Percentiles rank a stretch among this genome's conserved stretches.
Conservation (phyloP, 2,797 vertebrate genomes). For the Leuciscus waleckii region DNA sequence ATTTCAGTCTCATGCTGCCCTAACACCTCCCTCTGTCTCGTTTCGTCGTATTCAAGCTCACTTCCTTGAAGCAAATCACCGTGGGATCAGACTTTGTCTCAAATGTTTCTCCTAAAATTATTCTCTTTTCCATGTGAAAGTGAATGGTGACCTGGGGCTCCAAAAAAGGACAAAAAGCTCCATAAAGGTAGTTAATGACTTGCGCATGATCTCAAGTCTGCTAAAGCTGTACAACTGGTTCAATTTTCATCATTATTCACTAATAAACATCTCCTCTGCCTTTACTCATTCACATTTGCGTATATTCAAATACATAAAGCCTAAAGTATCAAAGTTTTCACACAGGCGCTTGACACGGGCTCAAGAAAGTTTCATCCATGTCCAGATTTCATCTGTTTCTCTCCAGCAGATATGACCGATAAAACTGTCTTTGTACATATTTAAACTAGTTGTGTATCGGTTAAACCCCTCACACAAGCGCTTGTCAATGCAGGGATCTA, state of each 20-base stretch:
- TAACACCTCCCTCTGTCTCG: constrained; percentile 65
- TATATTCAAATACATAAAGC: background rate
- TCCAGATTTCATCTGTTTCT: too few relatives aligned
- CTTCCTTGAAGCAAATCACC: constrained; percentile 15
- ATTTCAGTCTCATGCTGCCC: constrained; percentile 54
- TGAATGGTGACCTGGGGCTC: background rate
- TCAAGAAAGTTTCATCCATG: too few relatives aligned
- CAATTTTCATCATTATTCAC: background rate
- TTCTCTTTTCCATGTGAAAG: background rate
- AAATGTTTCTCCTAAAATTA: background rate
- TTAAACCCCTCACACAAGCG: too few relatives aligned
- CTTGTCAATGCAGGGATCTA: too few relatives aligned
- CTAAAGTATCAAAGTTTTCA: background rate
- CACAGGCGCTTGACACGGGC: background rate
- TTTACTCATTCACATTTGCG: background rate
- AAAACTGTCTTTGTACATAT: too few relatives aligned
- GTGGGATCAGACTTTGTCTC: constrained; percentile 6
- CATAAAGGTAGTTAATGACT: background rate
- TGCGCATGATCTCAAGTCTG: background rate
- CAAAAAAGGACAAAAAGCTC: background rate
- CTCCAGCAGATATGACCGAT: too few relatives aligned
- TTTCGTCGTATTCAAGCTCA: constrained; percentile 34
- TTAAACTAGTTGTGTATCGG: too few relatives aligned
- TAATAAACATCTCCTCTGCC: background rate
- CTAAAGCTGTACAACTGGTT: background rate